These are phyloP conservation scores for Teleiodes luculella DNA, from an alignment of 2,888 invertebrate species.

Conservation along the genomic window DNA sequence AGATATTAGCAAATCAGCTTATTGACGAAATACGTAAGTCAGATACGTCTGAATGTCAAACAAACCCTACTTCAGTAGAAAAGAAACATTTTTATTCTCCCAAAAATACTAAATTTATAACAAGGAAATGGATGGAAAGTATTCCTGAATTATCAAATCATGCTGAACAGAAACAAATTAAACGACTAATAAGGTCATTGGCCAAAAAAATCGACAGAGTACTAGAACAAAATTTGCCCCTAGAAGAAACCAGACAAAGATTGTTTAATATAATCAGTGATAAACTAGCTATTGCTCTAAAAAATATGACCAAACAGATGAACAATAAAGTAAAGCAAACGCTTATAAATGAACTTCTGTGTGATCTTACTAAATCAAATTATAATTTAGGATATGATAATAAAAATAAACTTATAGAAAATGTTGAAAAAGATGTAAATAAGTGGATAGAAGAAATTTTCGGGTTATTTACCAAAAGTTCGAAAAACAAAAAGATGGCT, in stretches of 20 bases:
- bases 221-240: neutral
- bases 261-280: neutral
- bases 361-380: neutral
- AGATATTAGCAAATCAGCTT: neutral
- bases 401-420: neutral
- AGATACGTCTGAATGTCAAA: neutral
- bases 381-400: neutral
- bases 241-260: neutral
- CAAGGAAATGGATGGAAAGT: neutral
- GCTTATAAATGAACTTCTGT: neutral
- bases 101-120: neutral
- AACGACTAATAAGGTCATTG: neutral
- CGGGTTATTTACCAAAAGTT: neutral
- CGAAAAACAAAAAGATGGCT: too few relatives aligned
- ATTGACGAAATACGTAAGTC: neutral
- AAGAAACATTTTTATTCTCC: too few relatives aligned
- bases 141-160: neutral
- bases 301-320: neutral
- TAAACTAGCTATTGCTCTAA: neutral
- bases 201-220: neutral
- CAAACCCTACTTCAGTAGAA: too few relatives aligned
- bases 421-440: neutral
- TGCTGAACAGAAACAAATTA: neutral
- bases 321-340: neutral
- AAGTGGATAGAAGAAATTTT: neutral